phyloP scores from a whole-genome alignment of 2,888 invertebrate genomes.

The Phalangium opilio region DNA sequence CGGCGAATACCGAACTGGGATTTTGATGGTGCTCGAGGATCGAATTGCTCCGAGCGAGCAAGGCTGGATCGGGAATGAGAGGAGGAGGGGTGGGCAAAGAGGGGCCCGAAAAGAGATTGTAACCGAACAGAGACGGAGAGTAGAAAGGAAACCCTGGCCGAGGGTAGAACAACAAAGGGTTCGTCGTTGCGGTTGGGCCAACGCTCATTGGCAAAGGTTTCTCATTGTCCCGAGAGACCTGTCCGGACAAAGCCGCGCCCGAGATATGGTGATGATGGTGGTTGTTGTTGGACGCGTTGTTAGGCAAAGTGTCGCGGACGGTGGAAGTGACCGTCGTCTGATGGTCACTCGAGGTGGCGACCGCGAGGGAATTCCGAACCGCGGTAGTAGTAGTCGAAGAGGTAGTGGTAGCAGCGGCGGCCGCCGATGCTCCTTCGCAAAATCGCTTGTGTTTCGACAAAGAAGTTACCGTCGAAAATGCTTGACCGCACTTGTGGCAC shows the following conservation, averaged over 20 bases:
- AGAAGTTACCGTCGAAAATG: constrained; percentile 79
- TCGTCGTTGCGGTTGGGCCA: constrained; percentile 23
- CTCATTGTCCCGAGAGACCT: constrained; percentile 8
- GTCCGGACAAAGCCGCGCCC: not conserved
- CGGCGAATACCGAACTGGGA: constrained; percentile 20
- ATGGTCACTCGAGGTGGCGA: not conserved
- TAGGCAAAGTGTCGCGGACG: not conserved
- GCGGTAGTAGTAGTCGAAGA: constrained; percentile 1
- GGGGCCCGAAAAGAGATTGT: constrained; percentile 19
- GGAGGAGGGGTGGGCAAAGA: constrained; percentile 29
- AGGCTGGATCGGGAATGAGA: constrained; percentile 19
- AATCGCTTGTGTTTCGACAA: constrained; percentile 90
- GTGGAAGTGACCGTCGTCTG: not conserved
- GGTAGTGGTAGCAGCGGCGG: constrained; percentile 10
- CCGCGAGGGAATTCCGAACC: constrained; percentile 5
- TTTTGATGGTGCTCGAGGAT: constrained; percentile 21
- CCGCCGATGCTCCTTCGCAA: constrained; percentile 53
- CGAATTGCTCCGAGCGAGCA: constrained; percentile 19
- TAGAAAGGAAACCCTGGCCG: constrained; percentile 41
- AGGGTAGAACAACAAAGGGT: constrained; percentile 53
- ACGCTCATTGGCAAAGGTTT: constrained; percentile 15
- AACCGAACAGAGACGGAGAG: constrained; percentile 41
- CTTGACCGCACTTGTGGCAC: constrained; percentile 84
- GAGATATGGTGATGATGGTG: constrained; percentile 5
- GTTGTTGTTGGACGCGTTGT: not conserved